Conservation (phyloP, 1,140 invertebrate genomes). For the Campodea augens region DNA sequence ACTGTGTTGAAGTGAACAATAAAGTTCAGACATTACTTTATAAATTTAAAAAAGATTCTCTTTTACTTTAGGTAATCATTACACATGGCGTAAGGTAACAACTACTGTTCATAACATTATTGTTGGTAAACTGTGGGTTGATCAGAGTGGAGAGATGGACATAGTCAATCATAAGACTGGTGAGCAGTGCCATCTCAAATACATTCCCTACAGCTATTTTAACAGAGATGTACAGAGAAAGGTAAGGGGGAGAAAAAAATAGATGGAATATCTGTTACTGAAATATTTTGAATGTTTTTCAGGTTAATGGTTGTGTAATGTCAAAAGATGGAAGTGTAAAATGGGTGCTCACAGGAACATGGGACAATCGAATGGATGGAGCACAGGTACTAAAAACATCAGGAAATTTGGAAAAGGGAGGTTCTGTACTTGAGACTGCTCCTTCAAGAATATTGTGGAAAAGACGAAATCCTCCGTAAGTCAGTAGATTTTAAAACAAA, state of each 20-base stretch:
- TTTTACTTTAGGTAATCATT: slow-evolving; percentile 50
- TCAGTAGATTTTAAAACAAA: no score
- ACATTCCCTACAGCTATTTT: slow-evolving; percentile 95
- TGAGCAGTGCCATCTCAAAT: slow-evolving; percentile 88
- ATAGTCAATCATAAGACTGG: slow-evolving; percentile 74
- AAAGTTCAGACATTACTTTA: no score
- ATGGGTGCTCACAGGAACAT: slow-evolving; percentile 78
- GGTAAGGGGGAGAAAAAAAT: slow-evolving; percentile 27
- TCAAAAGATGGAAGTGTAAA: slow-evolving; percentile 37
- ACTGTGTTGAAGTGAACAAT: no score
- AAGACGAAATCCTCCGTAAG: slow-evolving; percentile 49
- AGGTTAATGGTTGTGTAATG: slow-evolving; percentile 50
- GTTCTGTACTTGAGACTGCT: slow-evolving; percentile 81
- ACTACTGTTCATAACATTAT: slow-evolving; percentile 99
- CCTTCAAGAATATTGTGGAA: slow-evolving; percentile 70
- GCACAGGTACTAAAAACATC: slow-evolving; percentile 60
- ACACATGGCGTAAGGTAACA: slow-evolving; percentile 94
- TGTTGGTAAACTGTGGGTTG: slow-evolving; percentile 97
- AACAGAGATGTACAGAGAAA: slow-evolving; percentile 80
- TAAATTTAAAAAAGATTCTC: no score
- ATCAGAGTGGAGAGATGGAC: slow-evolving; percentile 98
- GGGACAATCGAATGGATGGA: slow-evolving; percentile 89
- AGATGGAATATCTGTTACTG: background rate
- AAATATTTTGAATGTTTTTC: slow-evolving; percentile 6
- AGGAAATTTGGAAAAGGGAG: slow-evolving; percentile 42